Base-by-base conservation (phyloP, 2,797 vertebrate species). In the Eulemur coronatus region DNA sequence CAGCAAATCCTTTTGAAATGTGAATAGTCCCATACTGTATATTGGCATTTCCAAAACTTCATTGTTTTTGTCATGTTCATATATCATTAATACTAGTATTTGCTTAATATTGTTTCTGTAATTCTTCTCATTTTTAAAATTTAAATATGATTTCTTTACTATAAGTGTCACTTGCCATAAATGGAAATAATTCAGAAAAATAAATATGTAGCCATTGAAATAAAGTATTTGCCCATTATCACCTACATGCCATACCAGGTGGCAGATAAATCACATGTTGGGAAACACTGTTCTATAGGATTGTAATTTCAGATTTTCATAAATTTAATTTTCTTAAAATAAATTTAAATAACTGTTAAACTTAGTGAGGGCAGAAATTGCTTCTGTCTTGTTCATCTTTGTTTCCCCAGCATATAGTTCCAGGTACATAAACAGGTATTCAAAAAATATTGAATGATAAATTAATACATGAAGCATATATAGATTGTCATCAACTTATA, bases 121-220 rank as follows among this genome's bases (percentile, higher is more conserved):
- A 84, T 89, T 15, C 12, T 2, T 86, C 24, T 94, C 11, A n/a
- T 12, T 70, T 91, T 89, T 55, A n/a, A 93, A 46, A 46, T 86
- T 79, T 89, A 94, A 84, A 48, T 89, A 67, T 0, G 14, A 28
- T 70, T 82, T 93, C 35, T 73, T 3, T 90, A 50, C 18, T 93
- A 14, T 70, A 61, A 76, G 15, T 85, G 65, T 84, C 24, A 89
- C n/a, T 97, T 91, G 35, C 20, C 81, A 18, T 93, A 69, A 96
- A 18, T 87, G 59, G 28, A 93, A 92, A 84, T 93, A 95, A 90
- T 78, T 70, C 57, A 48, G 50, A 92, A 97, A 93, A 94, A 76
- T 80, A 93, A 90, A 70, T 76, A 41, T 17, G 2, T 70, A 79
- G 13, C 7, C 52, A 94, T 76, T 95, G 43, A 92, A 92, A 75